Evolutionary conservation across 2,888 invertebrate genomes (phyloP), one percentile per base, ranked within the genome.

Genomic region (Neria commutata): DNA sequence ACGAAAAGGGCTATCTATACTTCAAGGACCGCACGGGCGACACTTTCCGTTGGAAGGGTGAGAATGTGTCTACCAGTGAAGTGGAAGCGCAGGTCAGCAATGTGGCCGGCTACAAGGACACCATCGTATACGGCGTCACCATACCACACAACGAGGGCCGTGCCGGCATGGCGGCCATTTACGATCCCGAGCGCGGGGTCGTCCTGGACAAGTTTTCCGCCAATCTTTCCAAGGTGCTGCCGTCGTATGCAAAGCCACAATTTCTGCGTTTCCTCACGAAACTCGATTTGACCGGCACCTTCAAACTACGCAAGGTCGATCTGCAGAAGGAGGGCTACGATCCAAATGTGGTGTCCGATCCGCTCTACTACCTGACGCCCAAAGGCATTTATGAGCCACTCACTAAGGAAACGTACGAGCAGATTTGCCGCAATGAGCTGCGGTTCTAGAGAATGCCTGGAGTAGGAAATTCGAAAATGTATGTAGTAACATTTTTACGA

Each of bases 21-120:
- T 98, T 98, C 85, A 91, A 91, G 77, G 98, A 98, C 80, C 86
- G 98, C 69, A 96, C 96, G 0, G 98, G 98, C 0, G 98, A 98
- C 81, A 98, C 98, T 14, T 98, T 94, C 85, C 86, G 96, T 51
- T 97, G 95, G 96, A 93, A 95, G 79, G 98, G 98, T 14, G 98
- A 99, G 84, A 99, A 99, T 81, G 98, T 98, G 8, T 95, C 95
- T 47, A 98, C 98, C 8, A 91, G 94, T 2, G 98, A 99, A 84
- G 92, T 98, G 5, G 98, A 99, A 82, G 93, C 90, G 2, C 89
- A 94, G 66, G 86, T 97, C 54, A 94, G 94, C 71, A 91, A 91
- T 74, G 84, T 91, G 45, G 85, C 91, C 2, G 87, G 88, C 61
- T 91, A 94, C 71, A 88, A 90, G 73, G 96, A 97, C 80, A 92